Conservation (phyloP, 2,888 invertebrate genomes). For the Nemapogon koenigi region DNA sequence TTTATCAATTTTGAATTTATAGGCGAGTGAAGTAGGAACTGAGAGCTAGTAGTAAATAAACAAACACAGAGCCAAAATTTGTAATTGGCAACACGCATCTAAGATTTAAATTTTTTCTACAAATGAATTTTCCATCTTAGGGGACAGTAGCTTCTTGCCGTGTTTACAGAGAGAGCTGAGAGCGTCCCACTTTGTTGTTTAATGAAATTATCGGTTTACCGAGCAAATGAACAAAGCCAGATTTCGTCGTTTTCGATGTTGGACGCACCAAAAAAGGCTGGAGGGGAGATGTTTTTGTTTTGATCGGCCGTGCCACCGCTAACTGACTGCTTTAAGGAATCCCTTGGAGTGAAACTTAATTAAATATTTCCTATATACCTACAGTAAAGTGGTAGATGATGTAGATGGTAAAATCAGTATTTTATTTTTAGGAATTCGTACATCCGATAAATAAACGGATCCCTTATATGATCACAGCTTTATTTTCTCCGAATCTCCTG, state of each 20-base stretch:
- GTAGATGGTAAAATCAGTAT: too few species aligned
- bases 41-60: constrained; percentile 22
- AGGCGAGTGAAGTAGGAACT: too few species aligned
- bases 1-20: not conserved
- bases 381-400: too few species aligned
- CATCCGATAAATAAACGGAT: too few species aligned
- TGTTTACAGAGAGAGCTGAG: constrained; percentile 51
- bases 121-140: constrained; percentile 58
- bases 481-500: too few species aligned
- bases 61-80: constrained; percentile 23
- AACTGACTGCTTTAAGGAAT: constrained; percentile 51
- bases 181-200: constrained; percentile 62
- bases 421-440: too few species aligned
- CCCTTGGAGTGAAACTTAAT: constrained; percentile 51
- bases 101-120: constrained; percentile 50
- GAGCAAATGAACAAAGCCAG: constrained; percentile 65
- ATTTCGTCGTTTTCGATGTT: constrained; percentile 39
- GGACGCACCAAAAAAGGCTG: constrained; percentile 46
- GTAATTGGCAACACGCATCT: constrained; percentile 39
- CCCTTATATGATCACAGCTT: too few species aligned
- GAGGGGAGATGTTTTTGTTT: constrained; percentile 48
- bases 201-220: constrained; percentile 66
- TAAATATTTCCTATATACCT: constrained; percentile 63
- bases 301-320: constrained; percentile 36
- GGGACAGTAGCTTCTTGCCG: constrained; percentile 63